Evolutionary conservation across 2,888 invertebrate genomes (phyloP), one percentile per base, ranked within the genome.

Genomic region (Volucella inanis): DNA sequence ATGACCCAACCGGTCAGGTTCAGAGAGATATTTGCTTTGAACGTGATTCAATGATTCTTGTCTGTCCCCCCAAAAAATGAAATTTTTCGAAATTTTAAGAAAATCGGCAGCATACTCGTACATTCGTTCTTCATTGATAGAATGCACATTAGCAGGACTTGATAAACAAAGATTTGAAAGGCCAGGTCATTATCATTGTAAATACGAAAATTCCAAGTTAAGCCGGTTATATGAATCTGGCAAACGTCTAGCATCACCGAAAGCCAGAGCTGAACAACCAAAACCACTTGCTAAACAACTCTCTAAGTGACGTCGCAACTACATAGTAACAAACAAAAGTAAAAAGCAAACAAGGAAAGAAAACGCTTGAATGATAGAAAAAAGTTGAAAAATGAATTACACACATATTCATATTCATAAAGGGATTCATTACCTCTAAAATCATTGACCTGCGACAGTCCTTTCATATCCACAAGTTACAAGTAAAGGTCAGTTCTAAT

Each of bases 361-460:
- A 15, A 31, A 64, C 38, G 22, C 31, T 6, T 15, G 47, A 31
- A 62, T 50, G 50, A 12, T 45, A 38, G 49, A 64, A 8, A 18
- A 49, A 22, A 49, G 15, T 6, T 52, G 52, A 41, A n/a, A 10
- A 22, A 14, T 45, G 45, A 22, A 62, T 12, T 50, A 50, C 64
- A 39, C 50, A 18, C 18, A 1, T 50, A 18, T 18, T 18, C 18
- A 2, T 1, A 18, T 18, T 18, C 12, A 18, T 22, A 55, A 55
- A 70, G n/a, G 59, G 57, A 39, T 47, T 49, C 59, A 47, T 49
- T 14, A 38, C 62, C 47, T 41, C 14, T 47, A 39, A 49, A 71
- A 49, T 39, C 59, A 50, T 65, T 75, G 65, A 75, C 75, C 75
- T 49, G 65, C 18, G 55, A 49, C 65, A 49, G 14, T 47, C 38